phyloP scores from a whole-genome alignment of 2,797 vertebrate species.

The Craterocephalus amniculus region DNA sequence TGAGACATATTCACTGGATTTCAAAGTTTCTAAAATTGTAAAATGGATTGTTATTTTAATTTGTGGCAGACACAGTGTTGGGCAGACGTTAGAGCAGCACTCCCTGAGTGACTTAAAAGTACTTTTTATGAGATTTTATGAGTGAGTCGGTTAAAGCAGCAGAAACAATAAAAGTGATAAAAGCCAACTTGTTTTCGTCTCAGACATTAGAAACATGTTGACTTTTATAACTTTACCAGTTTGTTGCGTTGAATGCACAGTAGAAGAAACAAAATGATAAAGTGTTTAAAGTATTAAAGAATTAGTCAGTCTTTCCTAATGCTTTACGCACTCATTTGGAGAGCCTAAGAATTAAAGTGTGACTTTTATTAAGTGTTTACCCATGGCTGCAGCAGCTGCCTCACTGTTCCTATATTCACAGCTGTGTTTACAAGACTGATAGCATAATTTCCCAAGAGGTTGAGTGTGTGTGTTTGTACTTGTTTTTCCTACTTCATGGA shows the following conservation, averaged over 20 bases:
- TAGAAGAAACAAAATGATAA: background rate
- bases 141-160: constrained; percentile 2
- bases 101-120: background rate
- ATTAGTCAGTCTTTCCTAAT: constrained; percentile 30
- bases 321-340: background rate
- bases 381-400: constrained; percentile 42
- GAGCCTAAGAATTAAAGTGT: constrained; percentile 50
- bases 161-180: constrained; percentile 7
- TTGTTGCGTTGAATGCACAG: background rate
- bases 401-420: constrained; percentile 44
- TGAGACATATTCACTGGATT: background rate
- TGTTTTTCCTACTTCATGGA: no score
- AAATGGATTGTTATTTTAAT: background rate
- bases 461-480: background rate
- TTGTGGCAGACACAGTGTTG: background rate
- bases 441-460: constrained; percentile 62
- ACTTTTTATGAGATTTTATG: background rate
- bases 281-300: background rate
- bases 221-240: background rate
- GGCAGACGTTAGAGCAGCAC: background rate
- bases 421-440: constrained; percentile 54
- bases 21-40: background rate
- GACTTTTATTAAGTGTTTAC: constrained; percentile 51
- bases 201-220: background rate
- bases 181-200: background rate